These are phyloP conservation scores for Brachionus angularis DNA, from an alignment of 1,140 invertebrate species.

Conservation along the genomic window DNA sequence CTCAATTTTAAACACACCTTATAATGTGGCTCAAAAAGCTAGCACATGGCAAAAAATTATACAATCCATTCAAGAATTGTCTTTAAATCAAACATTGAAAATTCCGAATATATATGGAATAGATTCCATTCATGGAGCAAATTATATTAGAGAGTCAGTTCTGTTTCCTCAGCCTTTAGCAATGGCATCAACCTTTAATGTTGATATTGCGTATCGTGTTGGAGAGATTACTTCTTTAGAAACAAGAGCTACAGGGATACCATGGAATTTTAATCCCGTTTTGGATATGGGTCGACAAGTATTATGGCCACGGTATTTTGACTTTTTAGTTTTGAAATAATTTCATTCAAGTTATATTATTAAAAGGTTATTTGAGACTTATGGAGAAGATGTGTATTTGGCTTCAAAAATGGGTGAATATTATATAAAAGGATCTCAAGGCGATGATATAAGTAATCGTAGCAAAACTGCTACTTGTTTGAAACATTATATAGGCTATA, in stretches of 20 bases:
- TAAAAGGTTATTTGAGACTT: slow-evolving; percentile 17
- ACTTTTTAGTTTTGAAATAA: too few species aligned
- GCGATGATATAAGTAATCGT: not conserved
- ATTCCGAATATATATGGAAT: slow-evolving; percentile 20
- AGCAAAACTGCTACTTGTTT: slow-evolving; percentile 4
- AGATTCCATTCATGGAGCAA: slow-evolving; percentile 29
- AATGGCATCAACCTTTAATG: slow-evolving; percentile 13
- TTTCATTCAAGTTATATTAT: not conserved
- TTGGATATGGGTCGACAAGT: not conserved
- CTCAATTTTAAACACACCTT: slow-evolving; percentile 17
- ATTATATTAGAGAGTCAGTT: slow-evolving; percentile 20
- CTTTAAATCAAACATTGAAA: not conserved
- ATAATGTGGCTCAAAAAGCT: not conserved
- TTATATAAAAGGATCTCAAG: slow-evolving; percentile 3
- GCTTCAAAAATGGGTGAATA: not conserved
- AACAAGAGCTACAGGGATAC: slow-evolving; percentile 20
- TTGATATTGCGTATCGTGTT: not conserved
- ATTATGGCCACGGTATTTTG: slow-evolving; percentile 5
- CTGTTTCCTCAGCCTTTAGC: slow-evolving; percentile 3
- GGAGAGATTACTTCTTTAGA: not conserved
- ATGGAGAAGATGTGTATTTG: slow-evolving; percentile 25
- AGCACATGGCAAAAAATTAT: slow-evolving; percentile 5
- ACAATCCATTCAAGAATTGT: not conserved
- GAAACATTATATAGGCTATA: slow-evolving; percentile 15
- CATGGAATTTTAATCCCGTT: slow-evolving; percentile 34